Conservation (phyloP, 23 tunicate genomes). For the Trididemnum clinides region DNA sequence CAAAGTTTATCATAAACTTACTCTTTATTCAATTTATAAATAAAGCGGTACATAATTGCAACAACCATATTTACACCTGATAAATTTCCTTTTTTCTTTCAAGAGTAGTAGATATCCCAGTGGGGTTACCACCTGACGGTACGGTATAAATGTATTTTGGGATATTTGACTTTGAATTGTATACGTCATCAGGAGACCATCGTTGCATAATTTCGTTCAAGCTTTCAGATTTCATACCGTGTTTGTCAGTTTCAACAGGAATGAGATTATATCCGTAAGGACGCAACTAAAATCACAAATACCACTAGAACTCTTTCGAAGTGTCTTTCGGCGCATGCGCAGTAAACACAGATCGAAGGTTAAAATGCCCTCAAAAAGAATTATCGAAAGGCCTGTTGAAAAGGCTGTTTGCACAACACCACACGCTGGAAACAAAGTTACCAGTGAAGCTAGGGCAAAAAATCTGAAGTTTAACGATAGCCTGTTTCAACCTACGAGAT, state of each 20-base stretch:
- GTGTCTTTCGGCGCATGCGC: too few relatives aligned
- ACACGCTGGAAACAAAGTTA: too few relatives aligned
- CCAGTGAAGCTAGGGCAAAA: too few relatives aligned
- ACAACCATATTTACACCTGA: constrained; percentile 23
- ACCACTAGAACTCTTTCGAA: too few relatives aligned
- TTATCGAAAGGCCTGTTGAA: too few relatives aligned
- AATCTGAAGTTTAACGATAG: too few relatives aligned
- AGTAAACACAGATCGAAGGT: too few relatives aligned
- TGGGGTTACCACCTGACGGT: constrained; percentile 92
- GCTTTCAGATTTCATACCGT: constrained; percentile 64
- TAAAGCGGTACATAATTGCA: not conserved
- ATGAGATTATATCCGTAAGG: constrained; percentile 74
- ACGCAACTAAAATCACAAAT: constrained; percentile 52
- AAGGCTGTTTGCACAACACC: too few relatives aligned
- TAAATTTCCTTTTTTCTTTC: constrained; percentile 76
- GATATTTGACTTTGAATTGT: constrained; percentile 42
- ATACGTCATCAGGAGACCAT: constrained; percentile 67
- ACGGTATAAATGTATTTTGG: constrained; percentile 85
- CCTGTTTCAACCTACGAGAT: too few relatives aligned
- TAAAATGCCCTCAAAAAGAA: too few relatives aligned
- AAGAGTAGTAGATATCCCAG: constrained; percentile 73
- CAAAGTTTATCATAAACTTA: too few relatives aligned
- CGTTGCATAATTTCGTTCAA: constrained; percentile 44
- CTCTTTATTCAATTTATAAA: too few relatives aligned
- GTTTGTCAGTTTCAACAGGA: constrained; percentile 76